A percentile compares a stretch with the other conserved stretches of the same genome.
These are phyloP conservation scores for Aptenodytes patagonicus DNA, from an alignment of 2,113 vertebrate species.

Conservation along the genomic window DNA sequence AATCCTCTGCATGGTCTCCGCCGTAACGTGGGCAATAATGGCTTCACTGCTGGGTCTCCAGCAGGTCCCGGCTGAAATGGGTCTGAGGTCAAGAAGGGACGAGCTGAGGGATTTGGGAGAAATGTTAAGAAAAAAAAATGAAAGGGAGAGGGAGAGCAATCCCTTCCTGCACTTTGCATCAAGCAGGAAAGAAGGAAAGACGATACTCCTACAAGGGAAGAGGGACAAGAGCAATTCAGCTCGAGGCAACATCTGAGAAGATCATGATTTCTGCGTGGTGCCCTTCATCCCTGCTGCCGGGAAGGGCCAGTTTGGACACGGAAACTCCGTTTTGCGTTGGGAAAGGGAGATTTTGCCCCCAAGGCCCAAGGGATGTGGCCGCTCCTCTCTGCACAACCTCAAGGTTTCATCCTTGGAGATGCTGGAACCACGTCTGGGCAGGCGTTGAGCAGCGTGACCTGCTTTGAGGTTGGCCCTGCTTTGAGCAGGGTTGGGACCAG, in stretches of 20 bases:
- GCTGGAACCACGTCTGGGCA: fast-evolving
- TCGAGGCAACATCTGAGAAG: neutral
- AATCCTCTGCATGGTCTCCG: neutral
- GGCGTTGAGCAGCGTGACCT: neutral
- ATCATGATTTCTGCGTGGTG: neutral
- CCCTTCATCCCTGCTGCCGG: neutral
- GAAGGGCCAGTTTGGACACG: neutral
- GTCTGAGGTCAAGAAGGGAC: neutral
- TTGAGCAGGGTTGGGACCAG: neutral
- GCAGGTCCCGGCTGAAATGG: neutral
- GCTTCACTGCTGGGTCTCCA: neutral
- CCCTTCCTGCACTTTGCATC: neutral
- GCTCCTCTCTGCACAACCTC: neutral
- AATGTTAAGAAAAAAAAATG: neutral
- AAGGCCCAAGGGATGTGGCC: neutral
- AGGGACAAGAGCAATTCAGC: neutral
- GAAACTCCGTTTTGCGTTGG: neutral
- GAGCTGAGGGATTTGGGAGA: neutral
- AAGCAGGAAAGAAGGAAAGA: neutral
- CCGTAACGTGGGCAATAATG: fast-evolving
- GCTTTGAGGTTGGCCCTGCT: neutral
- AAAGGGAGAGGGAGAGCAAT: neutral
- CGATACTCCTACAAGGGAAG: neutral
- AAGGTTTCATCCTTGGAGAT: neutral
- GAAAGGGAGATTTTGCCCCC: neutral